Base-by-base conservation (phyloP, 2,888 invertebrate species). In the Coelopa pilipes region DNA sequence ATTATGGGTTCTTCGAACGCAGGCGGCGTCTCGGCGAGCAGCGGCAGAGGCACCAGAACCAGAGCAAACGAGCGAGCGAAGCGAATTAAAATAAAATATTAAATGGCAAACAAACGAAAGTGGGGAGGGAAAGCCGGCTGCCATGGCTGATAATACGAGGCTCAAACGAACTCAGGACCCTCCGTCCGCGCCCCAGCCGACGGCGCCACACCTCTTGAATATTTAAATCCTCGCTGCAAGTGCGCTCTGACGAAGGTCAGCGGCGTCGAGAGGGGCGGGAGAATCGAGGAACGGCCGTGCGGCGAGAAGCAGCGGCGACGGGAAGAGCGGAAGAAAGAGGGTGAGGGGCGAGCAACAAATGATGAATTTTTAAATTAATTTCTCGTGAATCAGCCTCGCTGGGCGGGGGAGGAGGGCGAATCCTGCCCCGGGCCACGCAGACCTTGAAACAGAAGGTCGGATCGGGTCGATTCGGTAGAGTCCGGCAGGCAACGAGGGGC, bases 161-260 rank as follows among this genome's bases (percentile, higher is more conserved):
- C 34, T 4, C 34, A 34, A 34, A 34, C 34, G 34, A 34, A 34
- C 34, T 34, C 34, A 34, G 4, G 34, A 34, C 34, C 34, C 34
- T 34, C 34, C 34, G 34, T 7, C 34, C 19, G 19, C 57, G 5
- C 21, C 1, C 21, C 24, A 11, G 21, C 13, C 7, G 21, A 59
- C 7, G 34, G 34, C 34, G n/a, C 19, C 17, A 59, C 24, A 34
- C 24, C 62, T 62, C n/a, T 24, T 62, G 34, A 62, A 62, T 62
- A 62, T 62, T 45, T 62, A 62, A 62, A 34, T 62, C 34, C n/a
- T 34, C n/a, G 7, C 57, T 21, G 57, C n/a, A 34, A 11, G 24
- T n/a, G n/a, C 45, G 62, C 62, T 62, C 34, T 24, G 62, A 62
- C 15, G 13, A 62, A 62, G 62, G 62, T 62, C 45, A 24, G 1